Conservation (phyloP, 2,113 vertebrate species). For the Etheostoma spectabile region DNA sequence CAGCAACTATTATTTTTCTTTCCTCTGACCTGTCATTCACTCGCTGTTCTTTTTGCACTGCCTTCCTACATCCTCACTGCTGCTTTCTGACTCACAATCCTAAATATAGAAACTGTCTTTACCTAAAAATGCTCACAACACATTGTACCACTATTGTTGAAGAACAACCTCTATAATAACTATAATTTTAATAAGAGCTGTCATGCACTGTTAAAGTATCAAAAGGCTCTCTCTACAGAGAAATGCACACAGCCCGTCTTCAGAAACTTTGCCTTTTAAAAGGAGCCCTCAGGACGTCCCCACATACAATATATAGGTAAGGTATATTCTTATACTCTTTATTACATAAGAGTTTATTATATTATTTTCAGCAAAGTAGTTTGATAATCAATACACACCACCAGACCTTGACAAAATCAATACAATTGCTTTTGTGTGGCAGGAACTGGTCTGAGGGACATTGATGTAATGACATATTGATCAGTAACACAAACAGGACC, state of each 20-base stretch:
- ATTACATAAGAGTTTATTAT: too few relatives aligned
- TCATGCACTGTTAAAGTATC: too few relatives aligned
- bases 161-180: not conserved
- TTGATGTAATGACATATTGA: not conserved
- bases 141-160: too few relatives aligned
- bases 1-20: not conserved
- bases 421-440: not conserved
- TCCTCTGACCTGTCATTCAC: slow-evolving; percentile 1
- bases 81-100: not conserved
- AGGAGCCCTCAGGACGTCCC: too few relatives aligned
- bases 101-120: not conserved
- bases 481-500: not conserved
- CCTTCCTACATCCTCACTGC: not conserved
- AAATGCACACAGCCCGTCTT: too few relatives aligned
- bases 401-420: slow-evolving; percentile 4
- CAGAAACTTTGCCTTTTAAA: too few relatives aligned
- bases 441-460: not conserved
- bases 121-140: too few relatives aligned
- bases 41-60: not conserved
- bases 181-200: too few relatives aligned
- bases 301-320: too few relatives aligned
- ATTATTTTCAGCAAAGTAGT: slow-evolving; percentile 2
- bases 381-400: slow-evolving; percentile 1
- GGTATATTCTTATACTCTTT: too few relatives aligned
- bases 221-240: too few relatives aligned